Evolutionary conservation across 2,888 invertebrate species (phyloP), one percentile per base, ranked within the genome.

Genomic region (Dugesia japonica): DNA sequence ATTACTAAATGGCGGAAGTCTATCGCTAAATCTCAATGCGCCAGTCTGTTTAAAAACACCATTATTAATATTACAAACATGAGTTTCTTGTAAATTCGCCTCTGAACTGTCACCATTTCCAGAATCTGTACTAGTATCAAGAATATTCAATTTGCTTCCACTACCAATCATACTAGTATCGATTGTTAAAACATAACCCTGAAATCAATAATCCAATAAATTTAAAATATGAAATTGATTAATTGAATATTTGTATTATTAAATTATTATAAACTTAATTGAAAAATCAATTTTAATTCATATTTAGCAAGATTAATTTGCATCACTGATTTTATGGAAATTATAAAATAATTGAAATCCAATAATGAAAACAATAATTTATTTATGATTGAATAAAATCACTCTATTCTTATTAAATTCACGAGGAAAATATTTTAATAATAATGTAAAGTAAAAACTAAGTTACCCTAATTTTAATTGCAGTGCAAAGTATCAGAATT

Each of bases 81-180:
- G 56, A 20, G 4, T 20, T 23, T 56, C 56, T n/a, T 56, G 56
- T n/a, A 56, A 56, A 56, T 56, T 56, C 23, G 56, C n/a, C 17
- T 56, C 56, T 7, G 56, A 56, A 56, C 56, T 56, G 56, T 56
- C 56, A n/a, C 56, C 56, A 56, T 56, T 56, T n/a, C 56, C 56
- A 20, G 56, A 56, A 23, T 56, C 56, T 4, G 56, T 56, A n/a
- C 56, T 56, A 4, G 56, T 56, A 23, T 56, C 56, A 56, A 56
- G 56, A 23, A 56, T 56, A 23, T 56, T 56, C 17, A 56, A 23
- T 56, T 56, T 56, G 23, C 56, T 56, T n/a, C 56, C 56, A n/a
- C 56, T 56, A 20, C 56, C 56, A 56, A 56, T 56, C 56, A 56
- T n/a, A n/a, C 56, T 56, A 4, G 56, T 23, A n/a, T 56, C 56